A percentile compares a stretch with the other conserved stretches of the same genome.
phyloP scores from a whole-genome alignment of 2,888 invertebrate species.

The Cloeon dipterum region DNA sequence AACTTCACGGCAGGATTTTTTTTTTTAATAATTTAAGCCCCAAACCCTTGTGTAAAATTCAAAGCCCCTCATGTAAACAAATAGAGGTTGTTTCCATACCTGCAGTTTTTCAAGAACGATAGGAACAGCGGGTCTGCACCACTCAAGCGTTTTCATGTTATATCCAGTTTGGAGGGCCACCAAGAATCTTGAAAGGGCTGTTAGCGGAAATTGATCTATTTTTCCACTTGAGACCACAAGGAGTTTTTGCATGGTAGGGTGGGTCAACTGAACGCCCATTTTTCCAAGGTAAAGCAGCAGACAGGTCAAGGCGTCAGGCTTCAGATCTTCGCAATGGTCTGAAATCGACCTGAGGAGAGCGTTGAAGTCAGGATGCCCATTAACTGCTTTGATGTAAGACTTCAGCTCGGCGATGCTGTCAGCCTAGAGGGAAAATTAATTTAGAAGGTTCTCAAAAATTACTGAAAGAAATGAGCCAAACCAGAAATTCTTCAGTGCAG shows the following conservation, averaged over 20 bases:
- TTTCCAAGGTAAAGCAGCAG: slow-evolving; percentile 22
- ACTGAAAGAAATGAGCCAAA: too few species aligned
- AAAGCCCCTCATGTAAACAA: too few species aligned
- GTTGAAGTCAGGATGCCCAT: neutral
- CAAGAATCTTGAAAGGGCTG: slow-evolving; percentile 20
- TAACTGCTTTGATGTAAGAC: neutral
- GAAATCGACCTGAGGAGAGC: slow-evolving; percentile 13
- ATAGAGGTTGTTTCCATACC: too few species aligned
- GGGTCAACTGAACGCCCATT: slow-evolving; percentile 18
- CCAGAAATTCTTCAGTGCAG: neutral
- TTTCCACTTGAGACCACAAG: slow-evolving; percentile 12
- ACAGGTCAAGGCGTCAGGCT: slow-evolving; percentile 19
- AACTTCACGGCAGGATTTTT: too few species aligned
- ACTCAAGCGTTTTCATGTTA: neutral
- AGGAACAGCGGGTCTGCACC: neutral
- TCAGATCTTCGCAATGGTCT: slow-evolving; percentile 14
- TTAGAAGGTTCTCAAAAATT: too few species aligned
- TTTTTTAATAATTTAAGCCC: too few species aligned
- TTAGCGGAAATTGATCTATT: slow-evolving; percentile 13
- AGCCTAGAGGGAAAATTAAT: too few species aligned
- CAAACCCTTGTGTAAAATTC: too few species aligned
- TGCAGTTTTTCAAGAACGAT: neutral
- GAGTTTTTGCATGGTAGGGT: slow-evolving; percentile 16
- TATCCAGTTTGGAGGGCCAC: slow-evolving; percentile 18
- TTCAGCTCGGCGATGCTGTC: neutral